These are phyloP conservation scores for Cichlasoma orientale DNA, from an alignment of 2,797 vertebrate genomes.

Conservation along the genomic window DNA sequence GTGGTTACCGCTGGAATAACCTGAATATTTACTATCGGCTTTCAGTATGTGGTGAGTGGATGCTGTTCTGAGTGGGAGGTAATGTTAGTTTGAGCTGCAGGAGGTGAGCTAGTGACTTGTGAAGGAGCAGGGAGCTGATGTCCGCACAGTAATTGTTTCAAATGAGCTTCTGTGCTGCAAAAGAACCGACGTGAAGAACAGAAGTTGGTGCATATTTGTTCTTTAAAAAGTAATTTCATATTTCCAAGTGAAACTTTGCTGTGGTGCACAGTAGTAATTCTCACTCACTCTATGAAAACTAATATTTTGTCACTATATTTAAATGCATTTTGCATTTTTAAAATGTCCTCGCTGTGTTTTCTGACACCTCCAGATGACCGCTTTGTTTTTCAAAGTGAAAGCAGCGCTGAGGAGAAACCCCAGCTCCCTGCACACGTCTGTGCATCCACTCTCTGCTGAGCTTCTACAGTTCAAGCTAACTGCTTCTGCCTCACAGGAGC, in stretches of 20 bases:
- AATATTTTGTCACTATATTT: not conserved
- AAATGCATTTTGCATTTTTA: not conserved
- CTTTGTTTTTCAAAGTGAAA: not conserved
- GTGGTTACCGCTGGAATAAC: constrained; percentile 47
- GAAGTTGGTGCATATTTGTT: not conserved
- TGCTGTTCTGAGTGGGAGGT: constrained; percentile 39
- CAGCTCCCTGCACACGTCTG: not conserved
- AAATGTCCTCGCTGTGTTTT: not conserved
- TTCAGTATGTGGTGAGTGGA: constrained; percentile 48
- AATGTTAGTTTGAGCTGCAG: constrained; percentile 34
- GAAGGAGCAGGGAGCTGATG: constrained; percentile 5
- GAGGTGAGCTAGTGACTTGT: constrained; percentile 27
- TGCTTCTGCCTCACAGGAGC: constrained; percentile 29
- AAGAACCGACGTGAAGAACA: not conserved
- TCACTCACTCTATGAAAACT: not conserved
- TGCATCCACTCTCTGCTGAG: not conserved
- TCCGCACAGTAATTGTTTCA: constrained; percentile 26
- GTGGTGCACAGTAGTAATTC: not conserved
- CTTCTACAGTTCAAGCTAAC: constrained; percentile 2
- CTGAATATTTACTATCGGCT: constrained; percentile 54
- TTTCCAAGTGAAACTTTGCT: too few species aligned
- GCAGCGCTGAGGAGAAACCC: not conserved
- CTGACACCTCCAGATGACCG: not conserved
- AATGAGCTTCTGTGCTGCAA: not conserved
- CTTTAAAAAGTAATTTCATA: too few species aligned